phyloP scores from a whole-genome alignment of 2,797 vertebrate genomes.

The Enteromius argenteus region DNA sequence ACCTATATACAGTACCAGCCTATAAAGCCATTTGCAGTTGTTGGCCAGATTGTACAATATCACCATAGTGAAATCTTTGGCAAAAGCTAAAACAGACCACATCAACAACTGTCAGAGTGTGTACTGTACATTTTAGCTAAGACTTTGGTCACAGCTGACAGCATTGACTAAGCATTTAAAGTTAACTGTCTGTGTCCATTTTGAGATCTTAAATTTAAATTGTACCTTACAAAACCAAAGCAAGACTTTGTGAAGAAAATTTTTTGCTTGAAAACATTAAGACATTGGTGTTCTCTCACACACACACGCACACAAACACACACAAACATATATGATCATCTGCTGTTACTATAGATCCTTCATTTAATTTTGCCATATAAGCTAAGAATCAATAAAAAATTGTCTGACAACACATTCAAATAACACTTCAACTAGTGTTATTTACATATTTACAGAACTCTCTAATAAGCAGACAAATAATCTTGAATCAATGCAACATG shows the following conservation, averaged over 20 bases:
- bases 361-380: not conserved
- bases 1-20: not conserved
- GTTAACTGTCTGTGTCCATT: not conserved
- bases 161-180: not conserved
- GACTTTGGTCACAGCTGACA: constrained; percentile 1
- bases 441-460: constrained; percentile 25
- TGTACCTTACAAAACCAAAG: not conserved
- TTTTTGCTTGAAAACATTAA: not conserved
- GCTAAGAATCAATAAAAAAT: not conserved
- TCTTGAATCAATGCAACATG: constrained; percentile 2
- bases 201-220: constrained; percentile 17
- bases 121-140: not conserved
- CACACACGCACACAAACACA: no score
- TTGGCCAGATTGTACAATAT: not conserved
- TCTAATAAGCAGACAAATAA: not conserved
- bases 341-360: not conserved
- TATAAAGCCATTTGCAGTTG: constrained; percentile 4
- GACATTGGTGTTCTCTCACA: not conserved
- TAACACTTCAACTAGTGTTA: not conserved
- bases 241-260: not conserved
- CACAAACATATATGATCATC: not conserved
- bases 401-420: not conserved
- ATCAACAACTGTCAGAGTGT: not conserved
- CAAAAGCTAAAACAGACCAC: not conserved
- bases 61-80: not conserved